Percentiles rank a stretch among this genome's conserved stretches.
These are phyloP conservation scores for Lithophane socia DNA, from an alignment of 2,888 invertebrate species.

Conservation along the genomic window DNA sequence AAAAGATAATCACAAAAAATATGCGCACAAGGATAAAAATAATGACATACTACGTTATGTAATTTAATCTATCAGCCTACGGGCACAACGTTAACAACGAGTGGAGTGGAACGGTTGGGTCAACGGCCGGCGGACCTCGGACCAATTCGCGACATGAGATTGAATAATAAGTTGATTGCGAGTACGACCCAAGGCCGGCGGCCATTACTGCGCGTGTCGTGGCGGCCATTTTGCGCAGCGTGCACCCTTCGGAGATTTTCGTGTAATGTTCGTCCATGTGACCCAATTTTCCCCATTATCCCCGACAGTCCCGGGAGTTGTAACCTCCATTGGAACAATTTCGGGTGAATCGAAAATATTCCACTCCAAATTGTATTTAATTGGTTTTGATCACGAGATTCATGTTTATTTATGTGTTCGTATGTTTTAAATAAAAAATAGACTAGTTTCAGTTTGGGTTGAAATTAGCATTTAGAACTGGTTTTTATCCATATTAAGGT, in stretches of 20 bases:
- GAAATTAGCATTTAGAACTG: conserved; percentile 41
- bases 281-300: conserved; percentile 71
- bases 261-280: conserved; percentile 71
- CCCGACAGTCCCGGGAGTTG: conserved; percentile 31
- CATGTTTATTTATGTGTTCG: conserved; percentile 25
- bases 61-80: conserved; percentile 71
- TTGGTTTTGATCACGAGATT: conserved; percentile 9
- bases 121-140: conserved; percentile 87
- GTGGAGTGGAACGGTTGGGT: conserved; percentile 82
- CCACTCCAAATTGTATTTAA: conserved; percentile 26
- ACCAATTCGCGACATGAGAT: conserved; percentile 90
- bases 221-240: conserved; percentile 85
- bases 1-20: conserved; percentile 31
- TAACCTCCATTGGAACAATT: conserved; percentile 34
- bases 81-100: conserved; percentile 72
- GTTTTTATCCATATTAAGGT: conserved; percentile 26
- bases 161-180: conserved; percentile 90
- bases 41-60: conserved; percentile 63
- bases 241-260: conserved; percentile 76
- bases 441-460: conserved; percentile 25
- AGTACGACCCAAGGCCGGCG: conserved; percentile 86
- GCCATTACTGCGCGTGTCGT: conserved; percentile 83
- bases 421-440: conserved; percentile 38
- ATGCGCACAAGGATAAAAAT: conserved; percentile 50
- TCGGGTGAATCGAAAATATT: conserved; percentile 35